Evolutionary conservation across 1,140 invertebrate genomes (phyloP), one percentile per base, ranked within the genome.

Genomic region (Dendroctonus ponderosae): DNA sequence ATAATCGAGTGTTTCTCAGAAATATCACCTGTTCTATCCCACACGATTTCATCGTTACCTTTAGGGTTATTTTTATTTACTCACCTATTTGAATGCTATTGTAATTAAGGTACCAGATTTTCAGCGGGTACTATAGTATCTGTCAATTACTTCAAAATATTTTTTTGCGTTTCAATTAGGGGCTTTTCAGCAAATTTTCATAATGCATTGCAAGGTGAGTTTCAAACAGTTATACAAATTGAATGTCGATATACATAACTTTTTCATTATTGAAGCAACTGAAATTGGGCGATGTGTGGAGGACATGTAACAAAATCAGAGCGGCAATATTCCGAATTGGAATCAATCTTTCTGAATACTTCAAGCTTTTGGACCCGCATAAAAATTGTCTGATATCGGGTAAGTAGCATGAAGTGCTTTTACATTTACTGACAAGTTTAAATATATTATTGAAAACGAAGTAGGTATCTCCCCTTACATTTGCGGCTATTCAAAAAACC

Each of bases 241-340:
- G 37, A 7, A 15, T 53, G 5, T 12, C 37, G 37, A 53, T 5
- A 53, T 53, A 53, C 4, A 53, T 26, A 5, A 53, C 15, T 53
- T 15, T 11, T 6, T 40, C 39, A 57, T 39, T 57, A 11, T 42
- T 75, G 41, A 66, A 80, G 77, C 59, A 77, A 73, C 69, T 80
- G 40, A 79, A 75, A 70, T 70, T 82, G 40, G 67, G 72, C 5
- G 82, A 87, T 75, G 82, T 89, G 49, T 89, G 88, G 88, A 83
- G 86, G 71, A 86, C 84, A 41, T 89, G 87, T 78, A 88, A 89
- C 77, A 90, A 90, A 82, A 88, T 90, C 71, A 83, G 87, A 62
- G 84, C 86, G 5, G 84, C 87, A 2, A 82, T 85, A 48, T 89
- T 87, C 75, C 84, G 87, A 59, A 81, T 86, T 57, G 85, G 85